Base-by-base conservation (phyloP, 1,140 invertebrate genomes). In the Drosophila repleta region DNA sequence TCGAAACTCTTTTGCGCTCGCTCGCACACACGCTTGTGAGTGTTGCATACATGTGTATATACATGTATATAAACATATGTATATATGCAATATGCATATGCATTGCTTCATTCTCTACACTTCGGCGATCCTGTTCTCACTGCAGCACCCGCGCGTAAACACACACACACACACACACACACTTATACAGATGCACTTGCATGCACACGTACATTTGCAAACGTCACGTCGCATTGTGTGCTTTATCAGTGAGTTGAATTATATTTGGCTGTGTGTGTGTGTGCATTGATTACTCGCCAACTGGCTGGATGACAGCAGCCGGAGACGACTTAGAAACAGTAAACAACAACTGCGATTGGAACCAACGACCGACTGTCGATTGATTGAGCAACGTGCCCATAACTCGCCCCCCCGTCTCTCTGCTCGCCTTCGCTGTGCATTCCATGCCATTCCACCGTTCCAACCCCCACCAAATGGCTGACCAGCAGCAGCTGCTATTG, bases 281-380 rank as follows among this genome's bases (percentile, higher is more conserved):
- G 56, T 51, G 68, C 61, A 75, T 70, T 70, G 60, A 65, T 74
- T 74, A 61, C 29, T 48, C 41, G 66, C 56, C 57, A 69, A 53
- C 39, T 72, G 55, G n/a, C 65, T 43, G 39, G 32, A 41, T 65
- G 52, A 52, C 32, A 60, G 56, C 39, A 43, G 53, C 35, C 43
- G 3, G 58, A 39, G 32, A 53, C 56, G 49, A 53, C 55, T 72
- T 66, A 53, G 48, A 67, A 61, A 72, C 61, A 55, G 49, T 46
- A 55, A 52, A 61, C 46, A 49, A 13, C 46, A 11, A 13, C 17
- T 10, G 35, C 55, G 52, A 56, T 66, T 57, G 45, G 45, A 57
- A 52, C 29, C 55, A 24, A 35, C 57, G 32, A 46, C 15, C 41
- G 32, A 37, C 46, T 35, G 52, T 43, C 37, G 68, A 51, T 69